Base-by-base conservation (phyloP, 30 jellyfish, hydroid and myxozoan species). In the Pelagia noctiluca region DNA sequence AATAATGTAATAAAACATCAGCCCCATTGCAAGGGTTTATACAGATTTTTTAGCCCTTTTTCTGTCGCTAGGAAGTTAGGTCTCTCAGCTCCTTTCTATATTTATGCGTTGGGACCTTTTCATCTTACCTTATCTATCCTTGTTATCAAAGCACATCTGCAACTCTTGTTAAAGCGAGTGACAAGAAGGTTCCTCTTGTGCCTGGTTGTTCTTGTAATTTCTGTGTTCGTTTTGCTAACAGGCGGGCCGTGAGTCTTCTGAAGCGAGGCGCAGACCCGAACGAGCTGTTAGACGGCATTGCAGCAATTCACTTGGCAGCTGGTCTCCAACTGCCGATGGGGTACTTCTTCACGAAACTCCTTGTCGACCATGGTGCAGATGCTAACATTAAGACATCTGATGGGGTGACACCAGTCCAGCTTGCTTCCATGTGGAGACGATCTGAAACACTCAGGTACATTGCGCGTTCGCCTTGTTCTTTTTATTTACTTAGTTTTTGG, bases 341-440 rank as follows among this genome's bases (percentile, higher is more conserved):
- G 21, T 78, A 88, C 42, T 67, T 76, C 0, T 85, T 90, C 61
- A 76, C 97, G 32, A 73, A 85, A 57, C 84, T 84, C 10, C 80
- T 89, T 16, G 60, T 90, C 18, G 97, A 90, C 21, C 78, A 90
- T 71, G 97, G 96, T 11, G 95, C 89, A 10, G 93, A 90, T 60
- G 86, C 96, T 0, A 78, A 85, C 34, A 30, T 84, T 0, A 61
- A 70, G 66, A 36, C 97, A n/a, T 71, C 62, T 24, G 88, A 54
- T 12, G 97, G 96, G 18, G 72, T 49, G 12, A 90, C 97, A 50
- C 94, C 97, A 0, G 78, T 90, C 36, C 96, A 80, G 42, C 65
- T 84, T 60, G 96, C 97, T 2, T 80, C 93, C 5, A 53, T 71
- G 50, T 81, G 84, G 63, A 61, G 65, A 35, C 78, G 93, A 72